Evolutionary conservation across 2,113 vertebrate genomes (phyloP).

Genomic region (Pachypanchax playfairii): DNA sequence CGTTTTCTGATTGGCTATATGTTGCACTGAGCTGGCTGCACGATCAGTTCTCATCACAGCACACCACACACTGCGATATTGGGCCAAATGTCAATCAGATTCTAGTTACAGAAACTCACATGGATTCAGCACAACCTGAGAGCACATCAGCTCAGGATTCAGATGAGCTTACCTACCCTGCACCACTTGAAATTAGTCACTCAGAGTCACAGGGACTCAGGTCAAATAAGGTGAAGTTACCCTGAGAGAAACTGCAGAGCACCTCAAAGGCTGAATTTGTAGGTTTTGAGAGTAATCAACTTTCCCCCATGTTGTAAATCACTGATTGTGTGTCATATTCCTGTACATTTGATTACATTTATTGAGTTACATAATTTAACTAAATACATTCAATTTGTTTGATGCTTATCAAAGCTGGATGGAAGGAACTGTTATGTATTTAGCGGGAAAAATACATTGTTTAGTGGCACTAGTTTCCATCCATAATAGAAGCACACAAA

Average conservation of each 20-base stretch:
- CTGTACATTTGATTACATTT: neutral
- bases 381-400: neutral
- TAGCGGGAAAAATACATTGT: too few species aligned
- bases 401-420: neutral
- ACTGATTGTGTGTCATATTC: neutral
- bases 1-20: too few species aligned
- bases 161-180: neutral
- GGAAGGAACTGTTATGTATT: constrained; percentile 3
- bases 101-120: neutral
- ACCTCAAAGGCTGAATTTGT: constrained; percentile 2
- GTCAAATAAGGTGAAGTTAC: neutral
- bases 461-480: too few species aligned
- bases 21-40: too few species aligned
- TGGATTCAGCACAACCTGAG: neutral
- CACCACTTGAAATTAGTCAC: neutral
- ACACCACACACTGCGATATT: too few species aligned
- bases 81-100: neutral
- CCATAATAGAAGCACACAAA: too few species aligned
- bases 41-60: too few species aligned
- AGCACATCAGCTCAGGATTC: neutral
- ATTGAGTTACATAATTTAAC: neutral
- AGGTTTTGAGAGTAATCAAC: neutral
- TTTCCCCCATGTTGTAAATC: neutral
- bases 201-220: neutral
- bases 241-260: constrained; percentile 1